A percentile compares a stretch with the other conserved stretches of the same genome.
These are phyloP conservation scores for Drosophila melanosoma DNA, from an alignment of 2,888 invertebrate species.

Conservation along the genomic window DNA sequence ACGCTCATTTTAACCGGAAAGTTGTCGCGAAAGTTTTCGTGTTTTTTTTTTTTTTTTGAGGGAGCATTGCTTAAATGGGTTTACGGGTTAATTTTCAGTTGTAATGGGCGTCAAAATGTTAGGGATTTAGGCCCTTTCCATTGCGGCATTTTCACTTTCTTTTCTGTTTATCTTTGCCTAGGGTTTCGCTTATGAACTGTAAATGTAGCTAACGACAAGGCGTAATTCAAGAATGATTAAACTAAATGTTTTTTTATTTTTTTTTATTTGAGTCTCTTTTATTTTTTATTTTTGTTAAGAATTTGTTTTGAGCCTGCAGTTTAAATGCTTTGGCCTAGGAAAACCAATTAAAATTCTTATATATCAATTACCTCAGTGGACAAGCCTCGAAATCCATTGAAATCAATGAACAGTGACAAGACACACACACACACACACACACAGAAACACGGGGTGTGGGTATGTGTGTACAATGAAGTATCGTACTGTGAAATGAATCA, in stretches of 20 bases:
- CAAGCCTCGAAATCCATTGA: constrained; percentile 64
- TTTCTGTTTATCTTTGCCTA: constrained; percentile 26
- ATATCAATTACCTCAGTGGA: constrained; percentile 69
- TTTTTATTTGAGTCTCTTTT: background rate
- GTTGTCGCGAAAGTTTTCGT: constrained; percentile 65
- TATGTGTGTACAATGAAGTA: constrained; percentile 20
- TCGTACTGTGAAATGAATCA: constrained; percentile 68
- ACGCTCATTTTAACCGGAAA: constrained; percentile 34
- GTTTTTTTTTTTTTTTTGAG: constrained; percentile 26
- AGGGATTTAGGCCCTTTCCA: constrained; percentile 52
- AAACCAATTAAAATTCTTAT: constrained; percentile 35
- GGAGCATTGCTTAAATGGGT: constrained; percentile 73
- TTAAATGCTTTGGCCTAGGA: background rate
- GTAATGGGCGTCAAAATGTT: constrained; percentile 74
- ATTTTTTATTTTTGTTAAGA: background rate
- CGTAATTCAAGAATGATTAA: constrained; percentile 45
- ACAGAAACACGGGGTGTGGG: background rate
- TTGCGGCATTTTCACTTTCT: constrained; percentile 39
- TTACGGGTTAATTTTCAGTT: constrained; percentile 77
- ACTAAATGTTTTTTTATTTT: background rate
- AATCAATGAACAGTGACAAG: constrained; percentile 57
- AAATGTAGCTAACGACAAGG: constrained; percentile 59
- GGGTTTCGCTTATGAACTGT: constrained; percentile 61
- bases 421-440: background rate
- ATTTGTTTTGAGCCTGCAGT: constrained; percentile 6